Evolutionary conservation across 2,113 vertebrate genomes (phyloP).

Genomic region (Calyptommatus sinebrachiatus): DNA sequence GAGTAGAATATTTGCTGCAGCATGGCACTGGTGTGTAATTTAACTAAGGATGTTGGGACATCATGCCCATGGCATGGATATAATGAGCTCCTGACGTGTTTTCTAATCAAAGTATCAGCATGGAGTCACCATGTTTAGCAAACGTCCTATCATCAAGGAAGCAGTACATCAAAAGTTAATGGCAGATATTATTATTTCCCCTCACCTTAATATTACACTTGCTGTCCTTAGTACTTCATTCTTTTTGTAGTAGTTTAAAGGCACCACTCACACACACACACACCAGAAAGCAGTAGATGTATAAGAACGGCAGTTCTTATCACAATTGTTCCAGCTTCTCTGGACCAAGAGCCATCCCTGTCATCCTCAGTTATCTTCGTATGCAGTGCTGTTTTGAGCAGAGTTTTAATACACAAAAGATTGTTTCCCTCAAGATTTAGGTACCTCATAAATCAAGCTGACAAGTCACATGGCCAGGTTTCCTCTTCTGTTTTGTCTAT

Average conservation of each 20-base stretch:
- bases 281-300: conserved; percentile 45
- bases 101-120: conserved; percentile 53
- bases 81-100: conserved; percentile 58
- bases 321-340: conserved; percentile 42
- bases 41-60: conserved; percentile 38
- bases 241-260: conserved; percentile 51
- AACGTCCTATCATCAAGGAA: conserved; percentile 39
- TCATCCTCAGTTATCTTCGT: conserved; percentile 54
- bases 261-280: background rate
- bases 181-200: conserved; percentile 48
- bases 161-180: conserved; percentile 45
- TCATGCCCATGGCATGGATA: conserved; percentile 43
- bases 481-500: conserved; percentile 48
- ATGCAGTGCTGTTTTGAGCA: conserved; percentile 54
- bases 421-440: conserved; percentile 53
- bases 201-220: conserved; percentile 49
- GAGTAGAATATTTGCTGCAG: conserved; percentile 24
- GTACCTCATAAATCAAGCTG: conserved; percentile 65
- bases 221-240: conserved; percentile 10
- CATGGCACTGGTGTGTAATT: conserved; percentile 8
- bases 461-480: conserved; percentile 54
- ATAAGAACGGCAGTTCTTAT: conserved; percentile 30
- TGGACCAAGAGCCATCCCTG: conserved; percentile 35
- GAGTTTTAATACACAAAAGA: conserved; percentile 52
- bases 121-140: conserved; percentile 49